phyloP scores from a whole-genome alignment of 2,113 vertebrate genomes.

The Sylvilagus bachmani region DNA sequence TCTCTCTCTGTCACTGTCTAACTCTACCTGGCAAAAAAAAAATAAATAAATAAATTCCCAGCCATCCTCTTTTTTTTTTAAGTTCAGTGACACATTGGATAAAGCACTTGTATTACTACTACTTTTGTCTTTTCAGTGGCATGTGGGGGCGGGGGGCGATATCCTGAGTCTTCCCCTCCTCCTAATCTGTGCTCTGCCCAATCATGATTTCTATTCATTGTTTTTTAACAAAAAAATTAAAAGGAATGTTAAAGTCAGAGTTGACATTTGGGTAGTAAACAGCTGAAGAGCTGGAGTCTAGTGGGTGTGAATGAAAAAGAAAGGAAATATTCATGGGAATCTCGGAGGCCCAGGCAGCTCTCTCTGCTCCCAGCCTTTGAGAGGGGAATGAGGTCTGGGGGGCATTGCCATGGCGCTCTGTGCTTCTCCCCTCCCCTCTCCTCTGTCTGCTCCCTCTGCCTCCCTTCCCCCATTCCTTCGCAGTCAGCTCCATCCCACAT shows the following conservation, averaged over 20 bases:
- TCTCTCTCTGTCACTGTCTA: no score
- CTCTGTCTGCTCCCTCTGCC: neutral
- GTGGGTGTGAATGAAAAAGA: neutral
- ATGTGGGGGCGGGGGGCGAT: neutral
- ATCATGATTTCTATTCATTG: constrained; percentile 60
- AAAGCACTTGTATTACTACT: neutral
- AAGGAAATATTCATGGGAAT: neutral
- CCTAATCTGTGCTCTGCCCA: neutral
- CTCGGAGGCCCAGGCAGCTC: neutral
- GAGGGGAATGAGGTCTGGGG: neutral
- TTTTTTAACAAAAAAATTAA: neutral
- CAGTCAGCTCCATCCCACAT: neutral
- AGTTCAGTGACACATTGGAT: constrained; percentile 18
- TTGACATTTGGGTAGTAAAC: neutral
- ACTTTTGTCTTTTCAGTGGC: neutral
- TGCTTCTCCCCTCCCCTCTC: neutral
- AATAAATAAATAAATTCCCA: no score
- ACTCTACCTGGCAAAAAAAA: no score
- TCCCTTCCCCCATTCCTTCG: neutral
- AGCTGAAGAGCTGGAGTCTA: neutral
- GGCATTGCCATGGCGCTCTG: neutral
- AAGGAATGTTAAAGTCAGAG: constrained; percentile 42
- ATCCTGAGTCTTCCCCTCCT: neutral
- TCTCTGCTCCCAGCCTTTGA: neutral
- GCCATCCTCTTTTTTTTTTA: neutral